A percentile compares a stretch with the other conserved stretches of the same genome.
These are phyloP conservation scores for Archegozetes longisetosus DNA, from an alignment of 1,140 invertebrate genomes.

Conservation along the genomic window DNA sequence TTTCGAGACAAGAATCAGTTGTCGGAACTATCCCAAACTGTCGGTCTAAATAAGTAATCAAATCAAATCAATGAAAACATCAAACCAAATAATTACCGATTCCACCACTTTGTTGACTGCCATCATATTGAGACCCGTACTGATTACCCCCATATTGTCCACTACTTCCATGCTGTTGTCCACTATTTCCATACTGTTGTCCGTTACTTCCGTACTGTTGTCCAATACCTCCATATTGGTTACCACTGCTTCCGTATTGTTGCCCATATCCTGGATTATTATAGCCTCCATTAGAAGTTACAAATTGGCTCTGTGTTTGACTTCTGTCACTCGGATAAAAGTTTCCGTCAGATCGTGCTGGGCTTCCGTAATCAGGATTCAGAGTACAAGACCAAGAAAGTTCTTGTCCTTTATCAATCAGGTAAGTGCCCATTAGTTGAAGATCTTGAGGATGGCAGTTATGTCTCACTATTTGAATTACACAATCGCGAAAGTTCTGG, in stretches of 20 bases:
- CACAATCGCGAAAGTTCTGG: constrained; percentile 19
- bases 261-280: background rate
- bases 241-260: background rate
- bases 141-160: background rate
- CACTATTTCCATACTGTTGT: background rate
- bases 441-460: constrained; percentile 13
- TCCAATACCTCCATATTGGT: background rate
- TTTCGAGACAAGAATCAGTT: constrained; percentile 1
- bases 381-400: constrained; percentile 18
- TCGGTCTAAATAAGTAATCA: background rate
- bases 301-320: too few relatives aligned
- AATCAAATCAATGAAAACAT: background rate
- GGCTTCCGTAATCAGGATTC: background rate
- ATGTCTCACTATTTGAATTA: constrained; percentile 3
- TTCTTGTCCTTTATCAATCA: constrained; percentile 17
- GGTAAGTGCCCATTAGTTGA: constrained; percentile 13
- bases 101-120: background rate
- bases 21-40: background rate
- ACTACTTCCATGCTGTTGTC: background rate
- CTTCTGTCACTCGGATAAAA: too few relatives aligned
- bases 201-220: background rate
- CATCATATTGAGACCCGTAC: background rate
- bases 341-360: background rate
- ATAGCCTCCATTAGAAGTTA: background rate
- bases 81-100: background rate